Evolutionary conservation across 1,140 invertebrate genomes (phyloP), one percentile per base, ranked within the genome.

Genomic region (Atta colombica): DNA sequence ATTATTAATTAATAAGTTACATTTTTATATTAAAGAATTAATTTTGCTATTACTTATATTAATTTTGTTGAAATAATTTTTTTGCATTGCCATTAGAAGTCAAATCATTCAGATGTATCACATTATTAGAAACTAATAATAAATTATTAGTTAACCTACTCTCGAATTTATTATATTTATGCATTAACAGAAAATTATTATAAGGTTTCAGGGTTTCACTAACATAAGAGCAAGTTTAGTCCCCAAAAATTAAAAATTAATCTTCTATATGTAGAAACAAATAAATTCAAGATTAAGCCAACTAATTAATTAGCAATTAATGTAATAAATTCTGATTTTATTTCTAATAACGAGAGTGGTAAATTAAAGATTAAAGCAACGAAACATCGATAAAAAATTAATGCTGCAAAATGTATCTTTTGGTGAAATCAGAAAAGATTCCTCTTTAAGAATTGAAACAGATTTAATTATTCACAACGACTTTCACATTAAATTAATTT

Each of bases 161-260:
- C 31, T 25, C 31, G 7, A 55, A 39, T 39, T 58, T 60, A 45
- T 45, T 45, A 10, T 10, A n/a, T 63, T 21, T 45, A 28, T 18
- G 8, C 1, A 63, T 45, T 63, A 28, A 45, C 21, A 63, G 3
- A 3, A 63, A 63, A 77, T 77, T 63, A 77, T 45, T 77, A 35
- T 35, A 16, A 63, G 4, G 45, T 77, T 45, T 45, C 4, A 18
- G 8, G 3, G 6, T 61, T 25, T 25, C 25, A 25, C 21, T 39
- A 18, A 8, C n/a, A 21, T 39, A 53, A 65, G 49, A 7, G 7
- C 7, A 53, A 78, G 6, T 35, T 45, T 1, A 49, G 1, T 0
- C 10, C 0, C 12, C 12, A 28, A 35, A 12, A 28, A 49, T 66
- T 66, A 14, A 49, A 66, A 31, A 66, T 78, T 78, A 53, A 80